phyloP scores from a whole-genome alignment of 2,888 invertebrate species.

The Morpho deidamia region DNA sequence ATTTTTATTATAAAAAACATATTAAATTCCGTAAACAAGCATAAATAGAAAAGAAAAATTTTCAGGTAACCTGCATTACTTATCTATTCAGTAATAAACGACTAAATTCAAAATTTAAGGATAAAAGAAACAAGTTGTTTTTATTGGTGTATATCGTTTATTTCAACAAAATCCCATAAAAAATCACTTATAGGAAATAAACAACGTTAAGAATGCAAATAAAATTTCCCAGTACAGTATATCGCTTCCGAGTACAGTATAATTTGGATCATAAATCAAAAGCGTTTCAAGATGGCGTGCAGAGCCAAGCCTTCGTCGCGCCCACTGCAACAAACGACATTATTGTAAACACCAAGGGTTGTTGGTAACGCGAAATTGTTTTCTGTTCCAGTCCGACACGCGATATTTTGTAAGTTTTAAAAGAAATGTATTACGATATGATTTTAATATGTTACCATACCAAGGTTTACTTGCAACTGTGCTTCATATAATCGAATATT shows the following conservation, averaged over 20 bases:
- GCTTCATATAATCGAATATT: too few relatives aligned
- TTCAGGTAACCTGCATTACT: too few relatives aligned
- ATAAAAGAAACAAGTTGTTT: too few relatives aligned
- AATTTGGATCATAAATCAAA: slow-evolving; percentile 26
- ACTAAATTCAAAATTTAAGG: too few relatives aligned
- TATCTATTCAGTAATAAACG: too few relatives aligned
- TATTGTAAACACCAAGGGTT: slow-evolving; percentile 26
- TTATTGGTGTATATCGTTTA: too few relatives aligned
- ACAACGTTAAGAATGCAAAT: slow-evolving; percentile 2
- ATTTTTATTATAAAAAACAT: too few relatives aligned
- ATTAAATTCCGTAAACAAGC: too few relatives aligned
- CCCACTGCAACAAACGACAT: slow-evolving; percentile 29
- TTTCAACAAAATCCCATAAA: not conserved
- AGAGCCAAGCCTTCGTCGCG: slow-evolving; percentile 29
- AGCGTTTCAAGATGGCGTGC: slow-evolving; percentile 30
- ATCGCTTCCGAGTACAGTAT: slow-evolving; percentile 20
- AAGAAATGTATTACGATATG: not conserved
- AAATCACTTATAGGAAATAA: not conserved
- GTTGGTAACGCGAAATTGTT: slow-evolving; percentile 24
- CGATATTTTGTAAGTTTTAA: slow-evolving; percentile 8
- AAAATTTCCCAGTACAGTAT: slow-evolving; percentile 17
- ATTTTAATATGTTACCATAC: not conserved
- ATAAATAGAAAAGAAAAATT: too few relatives aligned
- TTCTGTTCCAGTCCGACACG: slow-evolving; percentile 16
- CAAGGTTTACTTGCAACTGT: too few relatives aligned